These are phyloP conservation scores for Drosophila tani DNA, from an alignment of 1,140 invertebrate genomes.

Conservation along the genomic window DNA sequence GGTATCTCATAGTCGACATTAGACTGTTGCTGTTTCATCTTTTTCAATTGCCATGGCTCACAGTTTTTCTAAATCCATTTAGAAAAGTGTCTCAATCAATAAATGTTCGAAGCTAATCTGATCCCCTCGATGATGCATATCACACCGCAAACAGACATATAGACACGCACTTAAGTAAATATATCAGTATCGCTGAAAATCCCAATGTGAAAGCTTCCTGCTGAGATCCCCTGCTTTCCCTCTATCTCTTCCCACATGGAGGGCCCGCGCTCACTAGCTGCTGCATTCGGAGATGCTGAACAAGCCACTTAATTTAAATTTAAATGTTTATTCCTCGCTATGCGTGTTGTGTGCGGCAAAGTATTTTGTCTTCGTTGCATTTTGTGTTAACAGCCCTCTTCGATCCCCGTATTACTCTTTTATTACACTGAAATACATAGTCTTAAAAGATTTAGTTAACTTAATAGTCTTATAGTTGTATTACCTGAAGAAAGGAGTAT, in stretches of 20 bases:
- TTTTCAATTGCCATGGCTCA: neutral
- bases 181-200: slow-evolving; percentile 60
- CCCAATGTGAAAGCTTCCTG: slow-evolving; percentile 61
- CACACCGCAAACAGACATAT: slow-evolving; percentile 2
- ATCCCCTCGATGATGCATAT: slow-evolving; percentile 26
- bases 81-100: slow-evolving; percentile 20
- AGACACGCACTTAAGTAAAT: slow-evolving; percentile 46
- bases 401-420: slow-evolving; percentile 20
- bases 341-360: slow-evolving; percentile 75
- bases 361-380: slow-evolving; percentile 64
- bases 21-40: neutral
- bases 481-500: no score
- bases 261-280: slow-evolving; percentile 68
- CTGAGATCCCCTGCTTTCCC: slow-evolving; percentile 29
- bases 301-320: slow-evolving; percentile 83
- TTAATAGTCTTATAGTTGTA: no score
- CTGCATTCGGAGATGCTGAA: slow-evolving; percentile 75
- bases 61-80: slow-evolving; percentile 2
- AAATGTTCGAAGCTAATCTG: slow-evolving; percentile 15
- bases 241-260: slow-evolving; percentile 23
- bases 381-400: slow-evolving; percentile 2
- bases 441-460: no score
- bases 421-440: slow-evolving; percentile 6
- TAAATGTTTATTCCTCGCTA: slow-evolving; percentile 79
- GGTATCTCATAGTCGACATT: neutral